A percentile compares a stretch with the other conserved stretches of the same genome.
These are phyloP conservation scores for Arnoldichthys spilopterus DNA, from an alignment of 2,797 vertebrate species.

Conservation along the genomic window DNA sequence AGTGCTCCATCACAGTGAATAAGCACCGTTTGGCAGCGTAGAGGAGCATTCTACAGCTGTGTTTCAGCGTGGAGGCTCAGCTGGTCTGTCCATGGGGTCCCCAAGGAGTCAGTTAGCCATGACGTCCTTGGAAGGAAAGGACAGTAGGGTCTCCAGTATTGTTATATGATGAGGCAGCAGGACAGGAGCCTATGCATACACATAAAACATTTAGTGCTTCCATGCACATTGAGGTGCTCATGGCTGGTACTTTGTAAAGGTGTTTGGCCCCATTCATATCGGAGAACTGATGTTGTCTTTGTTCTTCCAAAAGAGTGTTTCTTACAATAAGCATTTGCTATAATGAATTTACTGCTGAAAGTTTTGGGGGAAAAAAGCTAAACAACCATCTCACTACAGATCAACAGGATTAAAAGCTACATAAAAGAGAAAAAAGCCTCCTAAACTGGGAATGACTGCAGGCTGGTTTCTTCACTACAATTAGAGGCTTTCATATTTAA, in stretches of 20 bases:
- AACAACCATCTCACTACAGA: background rate
- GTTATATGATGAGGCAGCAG: conserved; percentile 19
- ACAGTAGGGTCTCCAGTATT: conserved; percentile 19
- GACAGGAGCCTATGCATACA: conserved; percentile 19
- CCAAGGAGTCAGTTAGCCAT: conserved; percentile 13
- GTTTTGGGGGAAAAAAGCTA: background rate
- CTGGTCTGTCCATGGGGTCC: conserved; percentile 15
- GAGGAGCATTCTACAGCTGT: background rate
- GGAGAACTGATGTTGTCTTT: background rate
- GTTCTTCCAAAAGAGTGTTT: background rate
- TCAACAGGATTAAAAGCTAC: background rate
- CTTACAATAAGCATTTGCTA: background rate
- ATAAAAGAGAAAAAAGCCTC: background rate
- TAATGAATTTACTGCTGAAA: background rate
- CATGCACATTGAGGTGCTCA: conserved; percentile 15
- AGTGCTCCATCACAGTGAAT: conserved; percentile 12
- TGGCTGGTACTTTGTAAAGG: background rate
- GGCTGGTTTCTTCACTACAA: background rate
- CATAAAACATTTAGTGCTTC: conserved; percentile 3
- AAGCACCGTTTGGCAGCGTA: background rate
- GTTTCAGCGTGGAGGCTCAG: conserved; percentile 2
- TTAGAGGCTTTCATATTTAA: background rate
- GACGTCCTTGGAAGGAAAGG: conserved; percentile 30
- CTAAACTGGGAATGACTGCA: background rate
- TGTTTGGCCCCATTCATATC: background rate